Percentiles rank a stretch among this genome's conserved stretches.
Evolutionary conservation across 2,797 vertebrate species (phyloP).

Genomic region (Chelon labrosus): DNA sequence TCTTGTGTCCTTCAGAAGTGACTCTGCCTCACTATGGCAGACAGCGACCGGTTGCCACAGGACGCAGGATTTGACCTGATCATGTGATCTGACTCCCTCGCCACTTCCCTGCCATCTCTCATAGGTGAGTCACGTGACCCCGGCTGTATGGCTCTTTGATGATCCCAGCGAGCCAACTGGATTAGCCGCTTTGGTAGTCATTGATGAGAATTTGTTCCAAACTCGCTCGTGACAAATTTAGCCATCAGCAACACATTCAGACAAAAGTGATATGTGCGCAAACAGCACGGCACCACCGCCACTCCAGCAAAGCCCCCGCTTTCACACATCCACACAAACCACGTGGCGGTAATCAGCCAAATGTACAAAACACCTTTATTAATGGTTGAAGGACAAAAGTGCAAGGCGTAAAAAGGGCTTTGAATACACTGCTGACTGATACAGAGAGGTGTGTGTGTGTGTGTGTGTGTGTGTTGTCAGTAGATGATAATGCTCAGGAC

Average conservation of each 20-base stretch:
- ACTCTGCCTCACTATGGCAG: constrained; percentile 69
- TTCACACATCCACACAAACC: constrained; percentile 62
- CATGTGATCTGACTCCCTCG: constrained; percentile 78
- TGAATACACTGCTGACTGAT: constrained; percentile 76
- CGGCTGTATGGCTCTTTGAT: background rate
- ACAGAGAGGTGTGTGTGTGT: constrained; percentile 36
- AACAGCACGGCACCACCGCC: constrained; percentile 27
- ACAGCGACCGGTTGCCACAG: constrained; percentile 60
- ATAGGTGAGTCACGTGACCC: constrained; percentile 72
- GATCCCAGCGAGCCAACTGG: constrained; percentile 5
- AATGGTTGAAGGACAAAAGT: constrained; percentile 75
- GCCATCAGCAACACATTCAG: constrained; percentile 58
- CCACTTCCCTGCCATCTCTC: constrained; percentile 64
- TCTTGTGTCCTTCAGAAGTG: constrained; percentile 62
- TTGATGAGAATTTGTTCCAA: constrained; percentile 60
- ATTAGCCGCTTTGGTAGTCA: constrained; percentile 12
- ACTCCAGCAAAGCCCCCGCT: constrained; percentile 44
- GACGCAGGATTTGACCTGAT: constrained; percentile 67
- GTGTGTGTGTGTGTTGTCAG: constrained; percentile 47
- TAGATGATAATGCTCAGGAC: constrained; percentile 78
- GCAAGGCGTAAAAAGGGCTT: constrained; percentile 56
- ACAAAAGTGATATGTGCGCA: constrained; percentile 53
- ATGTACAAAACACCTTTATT: constrained; percentile 75
- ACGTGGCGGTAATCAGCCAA: constrained; percentile 67
- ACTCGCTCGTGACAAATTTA: constrained; percentile 50